Base-by-base conservation (phyloP, 2,797 vertebrate genomes). In the Cirrhinus mrigala region DNA sequence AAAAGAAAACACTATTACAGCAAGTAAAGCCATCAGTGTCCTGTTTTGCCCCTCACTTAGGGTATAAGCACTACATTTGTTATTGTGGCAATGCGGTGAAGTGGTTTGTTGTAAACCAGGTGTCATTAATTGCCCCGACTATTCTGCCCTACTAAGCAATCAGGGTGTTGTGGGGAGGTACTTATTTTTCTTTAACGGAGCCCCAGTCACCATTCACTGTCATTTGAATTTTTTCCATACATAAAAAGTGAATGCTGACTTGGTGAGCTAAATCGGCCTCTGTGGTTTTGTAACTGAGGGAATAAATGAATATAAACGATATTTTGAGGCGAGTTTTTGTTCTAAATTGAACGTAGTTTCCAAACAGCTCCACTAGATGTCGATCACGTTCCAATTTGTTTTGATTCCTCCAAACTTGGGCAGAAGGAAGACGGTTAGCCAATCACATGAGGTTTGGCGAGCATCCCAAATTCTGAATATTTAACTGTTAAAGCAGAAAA, bases 21-120 rank as follows among this genome's bases (percentile, higher is more conserved):
- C 77, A 16, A 33, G 8, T 4, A 69, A 58, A 87, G 60, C 77
- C 77, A 87, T 87, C 48, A 56, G 69, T n/a, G n/a, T n/a, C n/a
- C n/a, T n/a, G n/a, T n/a, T n/a, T n/a, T n/a, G n/a, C n/a, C n/a
- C n/a, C n/a, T n/a, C n/a, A n/a, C 1, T 78, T 14, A 8, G 4
- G 37, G 16, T 9, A 27, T 22, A 71, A n/a, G 15, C 44, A 48
- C 24, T 60, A 22, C 80, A 86, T 81, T 60, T 77, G 71, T 70
- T 68, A 18, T 60, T 24, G 24, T 71, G 64, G 54, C 4, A 52
- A 75, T 12, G 14, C 44, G 15, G 27, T 33, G 20, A 40, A 40
- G 16, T 18, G 18, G 68, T 48, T 81, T 64, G 68, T 46, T 50
- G 79, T 18, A 50, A 48, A 56, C 54, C 85, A 86, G 85, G 74